Base-by-base conservation (phyloP, 1,140 invertebrate genomes). In the Stenopsyche tienmushanensis region DNA sequence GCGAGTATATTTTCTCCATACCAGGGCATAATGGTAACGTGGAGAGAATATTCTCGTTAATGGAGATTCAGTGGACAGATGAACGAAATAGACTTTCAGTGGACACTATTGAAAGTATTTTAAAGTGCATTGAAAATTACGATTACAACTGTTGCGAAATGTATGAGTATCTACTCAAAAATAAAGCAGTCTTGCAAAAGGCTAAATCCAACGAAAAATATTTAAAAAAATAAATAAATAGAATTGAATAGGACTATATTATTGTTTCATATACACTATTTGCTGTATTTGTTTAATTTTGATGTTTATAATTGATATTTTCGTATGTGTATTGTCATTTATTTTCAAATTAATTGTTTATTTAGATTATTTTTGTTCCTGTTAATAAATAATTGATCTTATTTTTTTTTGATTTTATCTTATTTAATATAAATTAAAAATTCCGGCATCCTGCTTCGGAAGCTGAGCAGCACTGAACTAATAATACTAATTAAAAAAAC, bases 11-110 rank as follows among this genome's bases (percentile, higher is more conserved):
- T 47, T 47, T 47, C 18, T 47, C 44, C 44, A 47, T 47, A 47
- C 44, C 44, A 47, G 17, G 10, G 44, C 10, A 47, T 20, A 47
- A 47, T 47, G 5, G 44, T 47, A 47, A 47, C 44, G 18, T 47
- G 17, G 44, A 47, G 44, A 47, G 44, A 47, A 47, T 47, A 47
- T 47, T 47, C 44, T 47, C 44, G 18, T 47, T 47, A 47, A 47
- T 20, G 44, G 44, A 47, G 44, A 47, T 47, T 18, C 44, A 47
- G 18, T 47, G 44, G 44, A 47, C 7, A 15, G 44, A 47, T 15
- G 17, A 47, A 18, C 10, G 8, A 47, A 47, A 47, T 47, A 47
- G 44, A 47, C 44, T 47, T 47, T 47, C 44, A 47, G 34, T 39
- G 34, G 44, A 47, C 17, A 47, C 44, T 47, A n/a, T n/a, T 39